These are phyloP conservation scores for Passer montanus DNA, from an alignment of 2,113 vertebrate species.

Conservation along the genomic window DNA sequence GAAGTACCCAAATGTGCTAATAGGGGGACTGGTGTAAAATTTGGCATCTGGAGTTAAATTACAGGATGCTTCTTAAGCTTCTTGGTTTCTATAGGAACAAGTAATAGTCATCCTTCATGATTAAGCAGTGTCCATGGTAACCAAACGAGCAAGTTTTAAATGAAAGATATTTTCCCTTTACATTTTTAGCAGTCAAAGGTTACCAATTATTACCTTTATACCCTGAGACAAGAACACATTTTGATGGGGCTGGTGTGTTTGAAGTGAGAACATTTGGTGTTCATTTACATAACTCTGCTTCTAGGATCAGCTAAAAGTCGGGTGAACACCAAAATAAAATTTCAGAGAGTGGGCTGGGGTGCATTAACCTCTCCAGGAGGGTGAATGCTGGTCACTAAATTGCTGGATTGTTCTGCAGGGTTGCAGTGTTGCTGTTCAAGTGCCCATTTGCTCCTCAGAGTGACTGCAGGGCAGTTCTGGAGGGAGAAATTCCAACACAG, in stretches of 20 bases:
- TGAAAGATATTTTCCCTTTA: slow-evolving; percentile 73
- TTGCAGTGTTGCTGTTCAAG: background rate
- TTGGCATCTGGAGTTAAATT: slow-evolving; percentile 76
- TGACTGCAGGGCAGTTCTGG: background rate
- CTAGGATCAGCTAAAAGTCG: background rate
- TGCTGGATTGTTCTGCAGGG: background rate
- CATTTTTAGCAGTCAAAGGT: slow-evolving; percentile 69
- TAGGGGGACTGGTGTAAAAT: slow-evolving; percentile 69
- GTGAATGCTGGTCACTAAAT: background rate
- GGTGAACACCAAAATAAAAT: background rate
- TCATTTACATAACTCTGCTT: background rate
- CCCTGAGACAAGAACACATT: background rate
- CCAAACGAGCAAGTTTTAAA: slow-evolving; percentile 73
- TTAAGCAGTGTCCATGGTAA: slow-evolving; percentile 80
- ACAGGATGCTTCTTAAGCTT: slow-evolving; percentile 77
- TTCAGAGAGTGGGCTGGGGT: background rate
- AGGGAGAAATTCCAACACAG: background rate
- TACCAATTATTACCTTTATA: slow-evolving; percentile 52
- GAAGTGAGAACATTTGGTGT: slow-evolving; percentile 8
- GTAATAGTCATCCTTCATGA: slow-evolving; percentile 80
- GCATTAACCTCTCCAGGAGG: background rate
- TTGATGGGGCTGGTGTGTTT: background rate
- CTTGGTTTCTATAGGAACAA: slow-evolving; percentile 76
- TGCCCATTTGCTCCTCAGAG: background rate
- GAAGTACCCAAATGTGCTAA: slow-evolving; percentile 57